Percentiles rank a stretch among this genome's conserved stretches.
Conservation (phyloP, 2,888 invertebrate genomes). For the Drosophila diplacantha region DNA sequence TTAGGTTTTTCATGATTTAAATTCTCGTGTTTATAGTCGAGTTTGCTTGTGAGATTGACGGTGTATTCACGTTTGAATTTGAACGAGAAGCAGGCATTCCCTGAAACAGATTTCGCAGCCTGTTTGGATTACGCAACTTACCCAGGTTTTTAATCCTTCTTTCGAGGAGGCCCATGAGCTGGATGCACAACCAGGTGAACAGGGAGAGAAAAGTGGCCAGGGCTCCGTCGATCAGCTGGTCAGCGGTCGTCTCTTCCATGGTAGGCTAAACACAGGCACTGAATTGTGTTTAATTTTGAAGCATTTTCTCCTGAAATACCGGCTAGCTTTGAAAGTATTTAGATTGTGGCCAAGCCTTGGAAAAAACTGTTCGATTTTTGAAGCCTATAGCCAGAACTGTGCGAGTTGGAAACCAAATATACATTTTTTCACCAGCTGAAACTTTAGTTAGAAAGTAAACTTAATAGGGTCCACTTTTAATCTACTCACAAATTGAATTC, state of each 20-base stretch:
- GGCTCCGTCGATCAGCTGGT: constrained; percentile 18
- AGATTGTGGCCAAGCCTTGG: background rate
- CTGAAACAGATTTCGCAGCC: constrained; percentile 3
- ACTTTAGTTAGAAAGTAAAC: too few relatives aligned
- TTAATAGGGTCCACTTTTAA: background rate
- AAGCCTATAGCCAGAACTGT: background rate
- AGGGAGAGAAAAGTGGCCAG: constrained; percentile 12
- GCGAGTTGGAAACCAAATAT: background rate
- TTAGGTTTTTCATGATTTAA: constrained; percentile 12
- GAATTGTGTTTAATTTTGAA: background rate
- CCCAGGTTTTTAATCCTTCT: background rate
- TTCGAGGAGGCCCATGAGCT: background rate
- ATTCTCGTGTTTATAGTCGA: constrained; percentile 22
- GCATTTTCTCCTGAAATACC: background rate
- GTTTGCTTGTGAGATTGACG: constrained; percentile 11
- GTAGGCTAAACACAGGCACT: background rate
- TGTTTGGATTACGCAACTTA: constrained; percentile 10
- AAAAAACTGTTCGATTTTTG: background rate
- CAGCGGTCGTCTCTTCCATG: background rate
- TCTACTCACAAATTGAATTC: constrained; percentile 10
- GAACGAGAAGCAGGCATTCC: background rate
- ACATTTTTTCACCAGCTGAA: background rate
- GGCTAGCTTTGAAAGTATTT: background rate
- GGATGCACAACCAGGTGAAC: constrained; percentile 9
- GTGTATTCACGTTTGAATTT: constrained; percentile 18